Evolutionary conservation across 2,888 invertebrate species (phyloP).

Genomic region (Orthosia gracilis): DNA sequence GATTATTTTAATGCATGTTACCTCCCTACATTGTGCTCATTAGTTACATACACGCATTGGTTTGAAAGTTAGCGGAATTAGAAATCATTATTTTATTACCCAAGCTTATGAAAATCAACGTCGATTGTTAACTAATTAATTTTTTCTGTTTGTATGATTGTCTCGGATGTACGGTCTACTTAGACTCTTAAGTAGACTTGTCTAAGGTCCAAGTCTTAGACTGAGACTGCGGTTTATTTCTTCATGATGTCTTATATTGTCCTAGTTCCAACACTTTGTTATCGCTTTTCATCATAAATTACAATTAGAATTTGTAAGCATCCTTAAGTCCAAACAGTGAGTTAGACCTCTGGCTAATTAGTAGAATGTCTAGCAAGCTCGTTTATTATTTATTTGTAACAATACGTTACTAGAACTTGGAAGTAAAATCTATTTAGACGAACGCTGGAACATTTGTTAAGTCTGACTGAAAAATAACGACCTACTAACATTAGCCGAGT

Average conservation of each 20-base stretch:
- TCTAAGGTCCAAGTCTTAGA: no score
- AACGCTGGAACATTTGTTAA: conserved; percentile 53
- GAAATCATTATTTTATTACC: not conserved
- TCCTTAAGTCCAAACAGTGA: not conserved
- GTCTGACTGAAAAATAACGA: conserved; percentile 38
- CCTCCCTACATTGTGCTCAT: not conserved
- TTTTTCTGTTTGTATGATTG: not conserved
- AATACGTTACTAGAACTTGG: conserved; percentile 38
- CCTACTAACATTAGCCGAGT: not conserved
- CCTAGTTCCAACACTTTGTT: not conserved
- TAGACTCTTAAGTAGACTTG: not conserved
- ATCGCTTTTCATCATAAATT: conserved; percentile 31
- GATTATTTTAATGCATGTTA: not conserved
- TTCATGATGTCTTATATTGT: not conserved
- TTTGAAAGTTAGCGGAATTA: not conserved
- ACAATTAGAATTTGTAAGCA: conserved; percentile 8
- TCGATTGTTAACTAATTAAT: not conserved
- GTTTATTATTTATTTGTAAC: conserved; percentile 46
- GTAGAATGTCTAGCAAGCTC: conserved; percentile 25
- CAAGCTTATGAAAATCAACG: not conserved
- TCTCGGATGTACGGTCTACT: no score
- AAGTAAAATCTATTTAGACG: conserved; percentile 54
- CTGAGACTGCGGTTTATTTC: not conserved
- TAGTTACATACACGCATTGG: not conserved
- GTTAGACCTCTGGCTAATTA: conserved; percentile 23